A percentile compares a stretch with the other conserved stretches of the same genome.
Evolutionary conservation across 37 sponge, comb jelly and placozoan genomes (phyloP).

Genomic region (Halichondria panicea): DNA sequence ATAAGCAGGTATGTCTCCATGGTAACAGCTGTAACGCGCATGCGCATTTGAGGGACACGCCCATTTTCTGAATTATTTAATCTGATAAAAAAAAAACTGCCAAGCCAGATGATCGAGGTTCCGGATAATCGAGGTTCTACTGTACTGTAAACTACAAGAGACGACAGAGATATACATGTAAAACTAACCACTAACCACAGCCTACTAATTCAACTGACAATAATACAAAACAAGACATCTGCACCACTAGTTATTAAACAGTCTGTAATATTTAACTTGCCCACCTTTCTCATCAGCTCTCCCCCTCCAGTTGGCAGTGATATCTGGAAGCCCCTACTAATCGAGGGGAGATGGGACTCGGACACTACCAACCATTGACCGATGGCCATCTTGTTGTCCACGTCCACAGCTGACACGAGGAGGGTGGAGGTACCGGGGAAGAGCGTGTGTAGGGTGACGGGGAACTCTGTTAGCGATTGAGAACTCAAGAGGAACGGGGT

Average conservation of each 20-base stretch:
- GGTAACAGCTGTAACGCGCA: too few relatives aligned
- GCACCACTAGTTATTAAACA: neutral
- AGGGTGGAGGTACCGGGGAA: neutral
- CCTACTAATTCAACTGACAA: too few relatives aligned
- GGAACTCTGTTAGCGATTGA: conserved; percentile 27
- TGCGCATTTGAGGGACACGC: too few relatives aligned
- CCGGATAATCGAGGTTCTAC: too few relatives aligned
- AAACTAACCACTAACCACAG: too few relatives aligned
- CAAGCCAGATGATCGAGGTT: too few relatives aligned
- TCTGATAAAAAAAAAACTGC: too few relatives aligned
- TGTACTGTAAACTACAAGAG: too few relatives aligned
- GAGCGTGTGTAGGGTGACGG: conserved; percentile 19
- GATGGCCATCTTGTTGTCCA: conserved; percentile 5
- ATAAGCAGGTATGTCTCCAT: too few relatives aligned
- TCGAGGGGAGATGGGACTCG: conserved; percentile 5
- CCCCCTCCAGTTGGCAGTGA: conserved; percentile 25
- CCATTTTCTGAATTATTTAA: too few relatives aligned
- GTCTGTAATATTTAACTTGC: neutral
- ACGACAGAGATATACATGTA: too few relatives aligned
- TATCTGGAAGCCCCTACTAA: conserved; percentile 44
- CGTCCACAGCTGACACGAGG: conserved; percentile 33
- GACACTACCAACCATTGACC: conserved; percentile 19
- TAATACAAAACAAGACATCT: neutral
- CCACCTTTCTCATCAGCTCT: conserved; percentile 9
- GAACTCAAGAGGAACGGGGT: conserved; percentile 28